Percentiles rank a stretch among this genome's conserved stretches.
Evolutionary conservation across 1,140 invertebrate species (phyloP).

Genomic region (Formica selysi): DNA sequence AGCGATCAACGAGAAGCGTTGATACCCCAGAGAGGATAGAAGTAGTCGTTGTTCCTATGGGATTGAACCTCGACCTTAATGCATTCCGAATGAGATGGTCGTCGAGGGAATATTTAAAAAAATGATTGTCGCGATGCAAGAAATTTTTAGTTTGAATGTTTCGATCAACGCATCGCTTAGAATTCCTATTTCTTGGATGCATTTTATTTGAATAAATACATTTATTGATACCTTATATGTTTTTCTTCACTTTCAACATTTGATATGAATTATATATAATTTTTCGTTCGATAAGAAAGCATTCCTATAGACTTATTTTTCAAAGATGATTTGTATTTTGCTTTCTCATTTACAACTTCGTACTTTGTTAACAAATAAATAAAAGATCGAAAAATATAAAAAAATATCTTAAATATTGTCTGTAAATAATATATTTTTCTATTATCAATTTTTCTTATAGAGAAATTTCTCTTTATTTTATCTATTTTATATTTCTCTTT

Average conservation of each 20-base stretch:
- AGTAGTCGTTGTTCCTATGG: neutral
- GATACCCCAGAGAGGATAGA: neutral
- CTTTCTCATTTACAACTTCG: no score
- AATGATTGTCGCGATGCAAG: conserved; percentile 1
- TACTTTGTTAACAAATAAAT: no score
- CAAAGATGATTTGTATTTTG: no score
- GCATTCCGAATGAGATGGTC: neutral
- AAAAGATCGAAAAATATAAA: no score
- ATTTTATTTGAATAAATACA: neutral
- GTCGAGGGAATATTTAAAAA: conserved; percentile 8
- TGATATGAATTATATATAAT: neutral
- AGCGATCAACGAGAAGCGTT: neutral
- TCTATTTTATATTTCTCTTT: no score
- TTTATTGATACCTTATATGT: neutral
- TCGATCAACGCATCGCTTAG: neutral
- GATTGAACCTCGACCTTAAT: conserved; percentile 5
- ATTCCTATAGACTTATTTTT: neutral
- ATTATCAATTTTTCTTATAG: no score
- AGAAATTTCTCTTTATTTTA: no score
- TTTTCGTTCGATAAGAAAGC: neutral
- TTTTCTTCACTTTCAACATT: neutral
- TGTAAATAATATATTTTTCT: no score
- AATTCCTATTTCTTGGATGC: neutral
- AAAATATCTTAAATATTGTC: no score
- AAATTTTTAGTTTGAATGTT: conserved; percentile 27